Base-by-base conservation (phyloP, 2,888 invertebrate species). In the Scaptomyza parva region DNA sequence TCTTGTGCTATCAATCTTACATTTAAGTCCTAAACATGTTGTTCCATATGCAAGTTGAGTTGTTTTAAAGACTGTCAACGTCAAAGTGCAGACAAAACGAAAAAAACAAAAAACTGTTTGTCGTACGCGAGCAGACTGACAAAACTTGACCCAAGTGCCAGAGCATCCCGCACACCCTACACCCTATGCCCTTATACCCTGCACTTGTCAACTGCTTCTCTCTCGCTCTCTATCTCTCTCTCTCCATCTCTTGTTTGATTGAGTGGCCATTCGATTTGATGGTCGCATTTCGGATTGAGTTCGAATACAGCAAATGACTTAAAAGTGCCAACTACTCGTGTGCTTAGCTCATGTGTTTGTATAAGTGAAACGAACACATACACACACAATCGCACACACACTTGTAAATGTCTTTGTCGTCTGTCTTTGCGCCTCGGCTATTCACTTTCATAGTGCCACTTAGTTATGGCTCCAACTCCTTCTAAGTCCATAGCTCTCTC, bases 241-340 rank as follows among this genome's bases (percentile, higher is more conserved):
- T n/a, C n/a, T n/a, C n/a, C n/a, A n/a, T 47, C 33, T 67, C 74
- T 61, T 57, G 76, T 80, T 85, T 85, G 84, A 85, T 87, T 80
- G 87, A 85, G 87, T 78, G 78, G 62, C 64, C 78, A 64, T 72
- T 72, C 43, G 51, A 68, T 40, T 68, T 78, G 80, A 83, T 83
- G 84, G 84, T 70, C 81, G 76, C 78, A 86, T 81, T 80, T 77
- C 62, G 69, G 71, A 85, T 78, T 78, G 82, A 80, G 87, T 82
- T 85, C 76, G 79, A 85, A 85, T 76, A 64, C 60, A 73, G 84
- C 75, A 84, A 86, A 84, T 85, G 85, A 86, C 82, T 84, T 84
- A 72, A 86, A 84, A 84, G 87, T 85, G 84, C 73, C 85, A 86
- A 86, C 87, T 86, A 71, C 62, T 74, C 68, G 67, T 61, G 68